These are phyloP conservation scores for Plagiodera versicolora DNA, from an alignment of 2,888 invertebrate genomes.

Conservation along the genomic window DNA sequence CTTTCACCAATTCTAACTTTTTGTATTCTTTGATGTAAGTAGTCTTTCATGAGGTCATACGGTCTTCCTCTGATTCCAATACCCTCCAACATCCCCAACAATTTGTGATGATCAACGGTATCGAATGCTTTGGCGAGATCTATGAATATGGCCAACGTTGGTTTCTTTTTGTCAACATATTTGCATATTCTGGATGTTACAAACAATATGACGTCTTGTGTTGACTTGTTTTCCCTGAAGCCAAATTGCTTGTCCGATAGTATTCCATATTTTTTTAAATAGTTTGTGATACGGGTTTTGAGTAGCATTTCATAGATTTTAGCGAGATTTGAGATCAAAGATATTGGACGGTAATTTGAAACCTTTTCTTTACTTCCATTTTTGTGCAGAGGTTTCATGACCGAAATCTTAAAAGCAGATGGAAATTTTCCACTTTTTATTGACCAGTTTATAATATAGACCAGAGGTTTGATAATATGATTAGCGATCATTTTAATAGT, in stretches of 20 bases:
- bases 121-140: slow-evolving; percentile 8
- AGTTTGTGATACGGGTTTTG: slow-evolving; percentile 8
- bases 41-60: slow-evolving; percentile 1
- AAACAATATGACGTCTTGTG: slow-evolving; percentile 3
- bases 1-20: not conserved
- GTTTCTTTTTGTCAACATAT: slow-evolving; percentile 6
- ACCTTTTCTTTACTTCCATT: slow-evolving; percentile 5
- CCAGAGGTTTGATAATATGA: not conserved
- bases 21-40: not conserved
- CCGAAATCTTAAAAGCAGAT: slow-evolving; percentile 1
- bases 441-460: slow-evolving; percentile 4
- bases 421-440: slow-evolving; percentile 2
- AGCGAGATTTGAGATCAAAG: slow-evolving; percentile 5
- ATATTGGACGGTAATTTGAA: slow-evolving; percentile 17
- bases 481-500: slow-evolving; percentile 1
- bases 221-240: slow-evolving; percentile 4
- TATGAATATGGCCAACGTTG: slow-evolving; percentile 3
- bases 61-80: slow-evolving; percentile 7
- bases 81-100: not conserved
- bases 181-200: slow-evolving; percentile 1
- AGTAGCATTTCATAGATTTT: slow-evolving; percentile 14
- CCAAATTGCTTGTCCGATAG: slow-evolving; percentile 15
- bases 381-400: slow-evolving; percentile 12
- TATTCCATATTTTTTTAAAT: slow-evolving; percentile 6
- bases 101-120: slow-evolving; percentile 5